These are phyloP conservation scores for Microctenopoma steveboyesi DNA, from an alignment of 2,797 vertebrate genomes.

Conservation along the genomic window DNA sequence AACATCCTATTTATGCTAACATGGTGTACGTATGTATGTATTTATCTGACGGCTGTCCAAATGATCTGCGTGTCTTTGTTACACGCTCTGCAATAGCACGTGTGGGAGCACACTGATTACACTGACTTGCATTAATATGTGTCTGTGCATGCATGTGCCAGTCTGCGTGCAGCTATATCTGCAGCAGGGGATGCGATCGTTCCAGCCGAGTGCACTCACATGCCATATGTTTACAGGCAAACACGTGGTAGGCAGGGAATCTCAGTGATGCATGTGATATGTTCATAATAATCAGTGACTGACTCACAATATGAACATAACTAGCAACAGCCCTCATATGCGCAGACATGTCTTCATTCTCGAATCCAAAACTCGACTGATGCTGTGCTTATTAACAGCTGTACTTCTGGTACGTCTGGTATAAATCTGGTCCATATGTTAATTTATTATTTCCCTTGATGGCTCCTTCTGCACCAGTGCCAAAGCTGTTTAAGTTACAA, in stretches of 20 bases:
- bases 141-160: constrained; percentile 33
- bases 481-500: constrained; percentile 39
- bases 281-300: not conserved
- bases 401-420: not conserved
- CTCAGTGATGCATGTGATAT: not conserved
- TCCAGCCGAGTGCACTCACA: constrained; percentile 49
- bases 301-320: not conserved
- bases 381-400: not conserved
- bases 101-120: constrained; percentile 29
- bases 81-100: not conserved
- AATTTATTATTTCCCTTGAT: not conserved
- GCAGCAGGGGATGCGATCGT: constrained; percentile 18
- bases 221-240: constrained; percentile 62
- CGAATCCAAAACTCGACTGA: not conserved
- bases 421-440: not conserved
- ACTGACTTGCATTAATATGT: constrained; percentile 2
- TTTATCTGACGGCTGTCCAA: constrained; percentile 8
- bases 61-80: constrained; percentile 29
- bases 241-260: constrained; percentile 29
- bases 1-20: constrained; percentile 30
- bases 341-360: not conserved
- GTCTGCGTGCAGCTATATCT: not conserved
- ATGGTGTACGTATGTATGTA: constrained; percentile 1
- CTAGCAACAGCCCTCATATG: not conserved
- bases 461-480: constrained; percentile 8